phyloP scores from a whole-genome alignment of 2,888 invertebrate genomes.

The Pseudococcus jackbeardsleyi region DNA sequence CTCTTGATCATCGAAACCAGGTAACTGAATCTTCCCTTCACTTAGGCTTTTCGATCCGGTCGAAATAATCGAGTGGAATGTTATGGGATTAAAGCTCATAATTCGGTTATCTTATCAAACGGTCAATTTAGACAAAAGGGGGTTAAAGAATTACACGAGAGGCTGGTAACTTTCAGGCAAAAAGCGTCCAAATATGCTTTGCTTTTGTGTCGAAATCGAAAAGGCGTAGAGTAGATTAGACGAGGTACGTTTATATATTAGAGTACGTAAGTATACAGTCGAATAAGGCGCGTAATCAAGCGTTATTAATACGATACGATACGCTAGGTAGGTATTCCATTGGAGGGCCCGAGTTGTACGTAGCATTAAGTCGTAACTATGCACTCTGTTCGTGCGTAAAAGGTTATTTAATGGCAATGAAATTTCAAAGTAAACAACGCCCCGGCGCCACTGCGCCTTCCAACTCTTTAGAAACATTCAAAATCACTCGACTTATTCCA shows the following conservation, averaged over 20 bases:
- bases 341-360: background rate
- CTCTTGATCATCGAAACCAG: background rate
- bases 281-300: constrained; percentile 31
- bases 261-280: background rate
- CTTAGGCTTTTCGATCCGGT: background rate
- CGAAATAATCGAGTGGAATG: constrained; percentile 4
- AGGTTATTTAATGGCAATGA: constrained; percentile 43
- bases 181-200: background rate
- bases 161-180: background rate
- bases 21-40: background rate
- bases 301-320: constrained; percentile 18
- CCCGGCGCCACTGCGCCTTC: background rate
- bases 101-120: background rate
- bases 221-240: background rate
- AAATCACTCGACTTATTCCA: background rate
- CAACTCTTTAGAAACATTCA: background rate
- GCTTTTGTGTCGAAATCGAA: constrained; percentile 1
- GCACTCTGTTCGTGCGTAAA: constrained; percentile 3
- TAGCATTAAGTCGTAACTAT: background rate
- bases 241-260: background rate
- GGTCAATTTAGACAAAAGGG: background rate
- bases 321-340: background rate
- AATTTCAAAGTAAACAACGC: constrained; percentile 40
- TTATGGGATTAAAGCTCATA: background rate
- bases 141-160: background rate